Evolutionary conservation across 2,888 invertebrate species (phyloP), one percentile per base, ranked within the genome.

Genomic region (Girardia tigrina): DNA sequence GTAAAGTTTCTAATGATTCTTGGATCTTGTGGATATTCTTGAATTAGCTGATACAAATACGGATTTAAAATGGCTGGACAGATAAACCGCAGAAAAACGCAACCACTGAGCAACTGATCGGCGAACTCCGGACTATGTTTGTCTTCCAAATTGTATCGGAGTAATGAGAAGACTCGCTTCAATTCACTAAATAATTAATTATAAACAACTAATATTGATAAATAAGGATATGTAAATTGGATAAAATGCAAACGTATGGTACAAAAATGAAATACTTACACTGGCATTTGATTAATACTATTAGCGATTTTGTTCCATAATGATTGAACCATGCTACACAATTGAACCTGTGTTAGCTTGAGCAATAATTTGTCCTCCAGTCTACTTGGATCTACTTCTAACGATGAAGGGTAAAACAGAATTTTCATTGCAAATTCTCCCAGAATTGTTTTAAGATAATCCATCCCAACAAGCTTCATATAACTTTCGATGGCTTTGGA

Each of bases 1-100:
- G 56, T 56, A 56, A 56, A 56, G 23, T 56, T 56, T 56, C 56
- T 4, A 56, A 56, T 56, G 4, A 56, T 56, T 56, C 56, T 56
- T 4, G 56, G 56, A 56, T 56, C 56, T 56, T 56, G 56, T 4
- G 56, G 56, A 56, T 56, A 56, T 56, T 56, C 56, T 56, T 56
- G 56, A 56, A 56, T 56, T 56, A 56, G 23, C n/a, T 56, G 56
- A 56, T 56, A 56, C 23, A 56, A 56, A 56, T 56, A 56, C 4
- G 56, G 56, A 56, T 56, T 56, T 12, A 56, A n/a, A 56, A 56
- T 56, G 4, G 56, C 56, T 56, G 56, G 56, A n/a, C 56, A 56
- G 23, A 56, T 56, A 56, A 56, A 56, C 23, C 56, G n/a, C 2
- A 56, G 56, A n/a, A 56, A 56, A 56, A 56, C 56, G n/a, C 56